Evolutionary conservation across 2,888 invertebrate species (phyloP), one percentile per base, ranked within the genome.

Genomic region (Drepanosiphum platanoidis): DNA sequence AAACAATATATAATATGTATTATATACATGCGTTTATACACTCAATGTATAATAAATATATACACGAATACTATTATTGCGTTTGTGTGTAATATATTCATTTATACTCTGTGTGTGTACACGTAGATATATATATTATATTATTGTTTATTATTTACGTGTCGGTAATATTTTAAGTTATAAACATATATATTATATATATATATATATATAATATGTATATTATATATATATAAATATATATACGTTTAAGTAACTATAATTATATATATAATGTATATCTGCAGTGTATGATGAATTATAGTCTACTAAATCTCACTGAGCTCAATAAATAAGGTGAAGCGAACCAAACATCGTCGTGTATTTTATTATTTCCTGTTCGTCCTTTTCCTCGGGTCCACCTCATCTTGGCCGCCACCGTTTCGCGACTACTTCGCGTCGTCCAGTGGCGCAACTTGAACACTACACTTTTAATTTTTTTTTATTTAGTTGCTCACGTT

Each of bases 271-370:
- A 66, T 66, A 46, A 72, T 83, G 74, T 83, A 83, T 75, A 75
- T 74, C 74, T 46, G 83, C 83, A 75, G 74, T 83, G 83, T 83
- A 83, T 52, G 74, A 75, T 83, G 66, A 83, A 83, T 83, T 83
- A 83, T 83, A 83, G 83, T 83, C 74, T 83, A 83, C 66, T 75
- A 66, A 82, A 75, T 83, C 74, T 75, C 72, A 83, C 72, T 83
- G 32, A 83, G 83, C 83, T 83, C 83, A 83, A 83, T 83, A 83
- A 83, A 83, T 66, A 83, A 75, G 52, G 82, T 82, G 82, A 82
- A 82, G 82, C 82, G 42, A 82, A 82, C 42, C 4, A 58, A 80
- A 81, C 52, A n/a, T 34, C 8, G 3, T 5, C 13, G 8, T 46
- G 27, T 30, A 7, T 71, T 36, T 13, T 68, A 36, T 8, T 36